Evolutionary conservation across 2,888 invertebrate species (phyloP).

Genomic region (Megalurothrips usitatus): DNA sequence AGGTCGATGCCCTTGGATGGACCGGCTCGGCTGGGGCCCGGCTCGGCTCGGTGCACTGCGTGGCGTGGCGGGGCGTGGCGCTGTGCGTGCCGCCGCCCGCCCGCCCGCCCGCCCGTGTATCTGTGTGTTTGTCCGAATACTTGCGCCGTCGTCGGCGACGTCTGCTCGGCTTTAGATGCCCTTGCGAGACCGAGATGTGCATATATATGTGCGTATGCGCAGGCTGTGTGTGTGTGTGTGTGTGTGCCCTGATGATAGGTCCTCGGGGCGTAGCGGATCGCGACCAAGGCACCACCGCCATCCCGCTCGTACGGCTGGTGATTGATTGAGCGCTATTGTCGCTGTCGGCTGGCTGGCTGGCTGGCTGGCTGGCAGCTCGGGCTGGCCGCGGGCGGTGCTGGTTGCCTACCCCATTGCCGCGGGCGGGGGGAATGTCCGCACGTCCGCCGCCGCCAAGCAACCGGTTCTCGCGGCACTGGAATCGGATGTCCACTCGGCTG

Average conservation of each 20-base stretch:
- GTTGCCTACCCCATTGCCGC: not conserved
- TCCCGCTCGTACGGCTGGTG: not conserved
- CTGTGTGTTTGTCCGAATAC: not conserved
- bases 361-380: not conserved
- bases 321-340: not conserved
- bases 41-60: not conserved
- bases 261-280: conserved; percentile 4
- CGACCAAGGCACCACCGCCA: not conserved
- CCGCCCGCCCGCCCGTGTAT: not conserved
- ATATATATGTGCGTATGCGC: not conserved
- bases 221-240: not conserved
- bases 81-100: not conserved
- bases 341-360: not conserved
- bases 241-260: not conserved
- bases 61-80: not conserved
- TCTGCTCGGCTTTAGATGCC: not conserved
- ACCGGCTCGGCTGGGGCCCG: not conserved
- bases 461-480: no score
- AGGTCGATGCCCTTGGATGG: conserved; percentile 1
- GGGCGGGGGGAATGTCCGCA: no score
- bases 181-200: not conserved
- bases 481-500: no score
- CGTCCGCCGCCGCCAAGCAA: no score
- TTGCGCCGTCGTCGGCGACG: not conserved
- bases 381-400: not conserved